Conservation (phyloP, 1,140 invertebrate species). For the Zophobas atratus region DNA sequence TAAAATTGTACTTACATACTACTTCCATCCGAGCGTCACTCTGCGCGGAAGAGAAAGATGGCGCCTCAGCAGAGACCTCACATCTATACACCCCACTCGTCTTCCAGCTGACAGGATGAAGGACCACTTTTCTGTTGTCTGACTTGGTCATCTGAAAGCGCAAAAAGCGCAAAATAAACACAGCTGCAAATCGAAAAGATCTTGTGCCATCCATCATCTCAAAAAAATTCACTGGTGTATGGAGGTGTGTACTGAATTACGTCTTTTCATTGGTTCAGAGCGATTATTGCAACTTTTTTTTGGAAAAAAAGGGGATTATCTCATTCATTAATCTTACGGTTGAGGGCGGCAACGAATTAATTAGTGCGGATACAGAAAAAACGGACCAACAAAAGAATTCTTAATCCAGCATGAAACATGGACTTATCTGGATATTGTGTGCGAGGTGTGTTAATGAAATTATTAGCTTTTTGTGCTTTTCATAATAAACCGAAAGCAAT, state of each 20-base stretch:
- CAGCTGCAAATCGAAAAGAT: neutral
- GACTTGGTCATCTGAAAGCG: constrained; percentile 72
- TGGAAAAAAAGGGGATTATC: constrained; percentile 28
- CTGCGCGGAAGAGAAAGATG: constrained; percentile 78
- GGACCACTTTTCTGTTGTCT: constrained; percentile 73
- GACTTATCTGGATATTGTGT: too few species aligned
- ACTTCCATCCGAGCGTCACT: constrained; percentile 81
- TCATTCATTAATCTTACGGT: constrained; percentile 25
- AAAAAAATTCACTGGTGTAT: constrained; percentile 23
- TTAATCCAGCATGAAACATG: neutral
- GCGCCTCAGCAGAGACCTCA: constrained; percentile 84
- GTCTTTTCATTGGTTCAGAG: neutral
- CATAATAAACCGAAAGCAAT: too few species aligned
- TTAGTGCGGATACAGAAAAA: constrained; percentile 24
- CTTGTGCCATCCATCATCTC: constrained; percentile 24
- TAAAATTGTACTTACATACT: constrained; percentile 74
- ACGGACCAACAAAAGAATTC: constrained; percentile 8
- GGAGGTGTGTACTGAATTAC: neutral
- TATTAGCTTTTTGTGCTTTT: too few species aligned
- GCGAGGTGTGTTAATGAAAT: too few species aligned
- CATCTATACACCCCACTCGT: constrained; percentile 81
- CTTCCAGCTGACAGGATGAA: constrained; percentile 76
- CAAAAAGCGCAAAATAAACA: constrained; percentile 50
- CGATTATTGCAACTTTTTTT: constrained; percentile 10
- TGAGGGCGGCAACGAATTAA: constrained; percentile 23